Conservation (phyloP, 1,140 invertebrate species). For the Bombus ignitus region DNA sequence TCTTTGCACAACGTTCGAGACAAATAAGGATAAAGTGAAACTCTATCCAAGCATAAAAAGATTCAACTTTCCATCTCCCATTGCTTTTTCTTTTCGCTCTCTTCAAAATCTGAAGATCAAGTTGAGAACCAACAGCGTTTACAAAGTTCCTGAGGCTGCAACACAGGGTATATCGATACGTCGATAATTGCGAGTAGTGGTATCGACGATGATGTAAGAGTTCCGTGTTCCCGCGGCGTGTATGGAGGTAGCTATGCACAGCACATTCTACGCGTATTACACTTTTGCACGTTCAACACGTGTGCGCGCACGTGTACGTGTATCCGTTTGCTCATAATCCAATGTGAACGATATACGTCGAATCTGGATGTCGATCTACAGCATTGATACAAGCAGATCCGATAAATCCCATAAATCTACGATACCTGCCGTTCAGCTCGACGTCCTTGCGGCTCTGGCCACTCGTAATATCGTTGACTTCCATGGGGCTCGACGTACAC, state of each 20-base stretch:
- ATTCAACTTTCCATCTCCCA: too few species aligned
- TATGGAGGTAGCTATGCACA: not conserved
- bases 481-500: slow-evolving; percentile 14
- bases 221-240: slow-evolving; percentile 42
- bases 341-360: slow-evolving; percentile 39
- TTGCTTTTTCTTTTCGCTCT: too few species aligned
- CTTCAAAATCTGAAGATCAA: not conserved
- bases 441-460: slow-evolving; percentile 49
- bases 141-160: not conserved
- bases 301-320: not conserved
- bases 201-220: slow-evolving; percentile 48
- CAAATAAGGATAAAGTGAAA: too few species aligned
- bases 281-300: not conserved
- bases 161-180: not conserved
- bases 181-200: slow-evolving; percentile 27
- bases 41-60: too few species aligned
- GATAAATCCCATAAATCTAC: slow-evolving; percentile 55
- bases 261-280: not conserved
- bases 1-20: too few species aligned
- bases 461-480: slow-evolving; percentile 21
- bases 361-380: slow-evolving; percentile 52
- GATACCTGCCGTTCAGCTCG: slow-evolving; percentile 29
- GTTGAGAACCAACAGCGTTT: slow-evolving; percentile 14
- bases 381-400: slow-evolving; percentile 42
- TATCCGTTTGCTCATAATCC: not conserved